Percentiles rank a stretch among this genome's conserved stretches.
These are phyloP conservation scores for Pseudomyrmex gracilis DNA, from an alignment of 1,140 invertebrate species.

Conservation along the genomic window DNA sequence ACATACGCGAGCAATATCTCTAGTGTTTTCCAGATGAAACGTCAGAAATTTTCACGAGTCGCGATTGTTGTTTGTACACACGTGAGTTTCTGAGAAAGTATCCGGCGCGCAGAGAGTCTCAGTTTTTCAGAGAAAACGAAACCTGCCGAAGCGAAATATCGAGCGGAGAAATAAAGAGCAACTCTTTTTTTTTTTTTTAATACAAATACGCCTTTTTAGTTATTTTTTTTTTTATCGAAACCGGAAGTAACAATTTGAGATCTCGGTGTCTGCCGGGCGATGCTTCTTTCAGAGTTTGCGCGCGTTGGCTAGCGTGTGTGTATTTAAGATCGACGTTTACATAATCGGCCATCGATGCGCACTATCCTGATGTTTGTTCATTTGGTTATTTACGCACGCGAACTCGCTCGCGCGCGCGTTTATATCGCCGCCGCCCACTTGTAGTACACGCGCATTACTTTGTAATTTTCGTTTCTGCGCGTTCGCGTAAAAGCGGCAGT, in stretches of 20 bases:
- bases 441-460: conserved; percentile 1
- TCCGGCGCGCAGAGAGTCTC: neutral
- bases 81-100: conserved; percentile 2
- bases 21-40: conserved; percentile 22
- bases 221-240: neutral
- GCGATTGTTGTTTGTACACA: conserved; percentile 22
- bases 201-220: neutral
- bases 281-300: neutral
- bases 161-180: neutral
- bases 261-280: neutral
- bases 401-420: conserved; percentile 64
- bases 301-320: neutral
- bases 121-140: conserved; percentile 31
- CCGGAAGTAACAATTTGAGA: conserved; percentile 1
- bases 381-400: conserved; percentile 52
- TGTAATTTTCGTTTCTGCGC: conserved; percentile 67
- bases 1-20: conserved; percentile 7
- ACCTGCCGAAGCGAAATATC: neutral
- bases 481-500: conserved; percentile 53
- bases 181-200: conserved; percentile 7
- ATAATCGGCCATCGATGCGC: conserved; percentile 31
- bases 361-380: conserved; percentile 59
- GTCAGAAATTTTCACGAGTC: conserved; percentile 34
- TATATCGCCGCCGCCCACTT: conserved; percentile 58
- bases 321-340: conserved; percentile 40